A percentile compares a stretch with the other conserved stretches of the same genome.
These are phyloP conservation scores for Steinernema carpocapsae DNA, from an alignment of 2,888 invertebrate genomes.

Conservation along the genomic window DNA sequence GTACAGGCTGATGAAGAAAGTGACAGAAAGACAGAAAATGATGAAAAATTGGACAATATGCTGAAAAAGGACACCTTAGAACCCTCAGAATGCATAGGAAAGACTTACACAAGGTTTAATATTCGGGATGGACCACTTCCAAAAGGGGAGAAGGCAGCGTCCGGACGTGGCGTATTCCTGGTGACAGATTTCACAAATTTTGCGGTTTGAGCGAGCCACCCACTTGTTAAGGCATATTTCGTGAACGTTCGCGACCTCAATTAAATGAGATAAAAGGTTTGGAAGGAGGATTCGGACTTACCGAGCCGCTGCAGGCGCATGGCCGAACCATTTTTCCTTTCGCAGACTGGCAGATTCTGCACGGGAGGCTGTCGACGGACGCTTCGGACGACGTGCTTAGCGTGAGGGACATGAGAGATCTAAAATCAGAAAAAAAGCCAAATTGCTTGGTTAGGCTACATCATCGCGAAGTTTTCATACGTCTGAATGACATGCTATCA, in stretches of 20 bases:
- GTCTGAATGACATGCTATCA: too few species aligned
- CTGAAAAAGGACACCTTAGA: slow-evolving; percentile 25
- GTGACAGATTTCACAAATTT: slow-evolving; percentile 59
- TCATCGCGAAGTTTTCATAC: too few species aligned
- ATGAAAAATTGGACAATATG: slow-evolving; percentile 38
- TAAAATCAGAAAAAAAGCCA: neutral
- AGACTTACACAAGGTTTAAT: slow-evolving; percentile 39
- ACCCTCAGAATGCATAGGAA: neutral
- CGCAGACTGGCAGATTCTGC: slow-evolving; percentile 64
- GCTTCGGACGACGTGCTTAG: neutral
- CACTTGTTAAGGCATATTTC: slow-evolving; percentile 59
- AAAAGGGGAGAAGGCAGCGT: slow-evolving; percentile 47
- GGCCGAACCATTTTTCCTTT: slow-evolving; percentile 59
- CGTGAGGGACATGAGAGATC: neutral
- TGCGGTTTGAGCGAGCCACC: slow-evolving; percentile 55
- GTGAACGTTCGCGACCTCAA: slow-evolving; percentile 59
- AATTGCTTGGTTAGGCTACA: neutral
- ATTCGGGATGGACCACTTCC: slow-evolving; percentile 53
- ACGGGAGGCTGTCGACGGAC: slow-evolving; percentile 50
- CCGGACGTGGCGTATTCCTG: slow-evolving; percentile 51
- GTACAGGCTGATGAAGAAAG: neutral
- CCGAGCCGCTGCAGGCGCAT: slow-evolving; percentile 62
- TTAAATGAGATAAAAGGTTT: neutral
- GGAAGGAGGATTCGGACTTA: slow-evolving; percentile 34
- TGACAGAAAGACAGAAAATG: neutral